These are phyloP conservation scores for Diplodus sargus DNA, from an alignment of 2,797 vertebrate genomes.

Conservation along the genomic window DNA sequence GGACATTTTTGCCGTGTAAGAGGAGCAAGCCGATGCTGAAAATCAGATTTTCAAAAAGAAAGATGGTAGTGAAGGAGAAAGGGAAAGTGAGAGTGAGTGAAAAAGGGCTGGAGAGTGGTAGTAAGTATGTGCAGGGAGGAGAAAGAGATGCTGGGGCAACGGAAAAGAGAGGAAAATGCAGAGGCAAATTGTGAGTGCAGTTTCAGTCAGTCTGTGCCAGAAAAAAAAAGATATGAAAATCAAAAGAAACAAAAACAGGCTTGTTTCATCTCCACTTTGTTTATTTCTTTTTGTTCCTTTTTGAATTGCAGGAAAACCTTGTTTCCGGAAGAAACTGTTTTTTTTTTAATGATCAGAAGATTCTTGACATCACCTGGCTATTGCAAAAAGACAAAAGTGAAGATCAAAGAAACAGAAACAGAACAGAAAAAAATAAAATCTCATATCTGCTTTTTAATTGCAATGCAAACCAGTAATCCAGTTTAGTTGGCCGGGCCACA, in stretches of 20 bases:
- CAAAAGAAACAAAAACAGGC: constrained; percentile 51
- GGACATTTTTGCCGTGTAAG: constrained; percentile 57
- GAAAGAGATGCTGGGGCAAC: constrained; percentile 54
- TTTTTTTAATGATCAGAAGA: constrained; percentile 11
- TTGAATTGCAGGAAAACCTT: constrained; percentile 23
- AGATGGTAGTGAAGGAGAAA: constrained; percentile 45
- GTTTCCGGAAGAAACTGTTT: constrained; percentile 27
- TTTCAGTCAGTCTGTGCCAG: constrained; percentile 62
- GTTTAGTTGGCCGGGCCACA: constrained; percentile 12
- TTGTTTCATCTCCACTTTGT: constrained; percentile 73
- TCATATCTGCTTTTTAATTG: constrained; percentile 6
- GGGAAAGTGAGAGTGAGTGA: constrained; percentile 47
- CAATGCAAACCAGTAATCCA: constrained; percentile 19
- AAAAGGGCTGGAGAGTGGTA: constrained; percentile 52
- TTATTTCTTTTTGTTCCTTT: constrained; percentile 6
- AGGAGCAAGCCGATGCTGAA: constrained; percentile 59
- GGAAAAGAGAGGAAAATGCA: constrained; percentile 47
- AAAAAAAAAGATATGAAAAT: constrained; percentile 42
- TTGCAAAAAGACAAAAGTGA: constrained; percentile 7
- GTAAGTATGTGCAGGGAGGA: constrained; percentile 51
- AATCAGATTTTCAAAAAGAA: constrained; percentile 45
- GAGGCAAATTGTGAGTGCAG: constrained; percentile 45
- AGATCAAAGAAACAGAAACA: constrained; percentile 33
- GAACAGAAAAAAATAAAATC: background rate
- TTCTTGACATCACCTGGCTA: constrained; percentile 11